Conservation (phyloP, 1,140 invertebrate species). For the Belonocnema kinseyi region DNA sequence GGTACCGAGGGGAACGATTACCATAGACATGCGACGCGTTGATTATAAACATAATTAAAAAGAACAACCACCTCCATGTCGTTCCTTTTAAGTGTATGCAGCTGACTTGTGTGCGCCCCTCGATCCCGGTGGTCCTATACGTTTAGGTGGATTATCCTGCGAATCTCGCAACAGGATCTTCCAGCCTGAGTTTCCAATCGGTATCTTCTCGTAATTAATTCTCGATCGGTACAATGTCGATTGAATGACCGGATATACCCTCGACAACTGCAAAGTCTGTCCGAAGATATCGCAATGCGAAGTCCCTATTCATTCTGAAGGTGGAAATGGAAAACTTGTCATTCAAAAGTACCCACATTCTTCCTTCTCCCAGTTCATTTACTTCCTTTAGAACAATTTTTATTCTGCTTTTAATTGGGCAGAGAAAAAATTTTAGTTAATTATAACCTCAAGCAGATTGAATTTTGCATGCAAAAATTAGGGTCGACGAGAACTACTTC, state of each 20-base stretch:
- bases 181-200: conserved; percentile 63
- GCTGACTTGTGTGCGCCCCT: conserved; percentile 64
- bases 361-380: too few species aligned
- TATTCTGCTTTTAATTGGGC: too few species aligned
- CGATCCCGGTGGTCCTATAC: conserved; percentile 74
- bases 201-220: conserved; percentile 67
- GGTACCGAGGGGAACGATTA: conserved; percentile 65
- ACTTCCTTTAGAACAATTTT: too few species aligned
- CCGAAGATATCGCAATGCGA: conserved; percentile 11
- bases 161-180: conserved; percentile 58
- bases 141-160: conserved; percentile 65
- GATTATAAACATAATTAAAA: conserved; percentile 77
- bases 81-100: conserved; percentile 67
- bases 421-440: too few species aligned
- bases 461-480: too few species aligned
- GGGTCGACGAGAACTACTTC: too few species aligned
- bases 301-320: background rate
- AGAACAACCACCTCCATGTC: conserved; percentile 66
- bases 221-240: conserved; percentile 61
- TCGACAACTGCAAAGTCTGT: conserved; percentile 18
- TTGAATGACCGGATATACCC: conserved; percentile 45
- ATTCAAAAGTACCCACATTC: conserved; percentile 7
- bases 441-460: too few species aligned
- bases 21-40: conserved; percentile 74
- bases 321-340: conserved; percentile 19